These are phyloP conservation scores for Pentamera pediparva DNA, from an alignment of 53 echinoderm and acorn worm genomes.

Conservation along the genomic window DNA sequence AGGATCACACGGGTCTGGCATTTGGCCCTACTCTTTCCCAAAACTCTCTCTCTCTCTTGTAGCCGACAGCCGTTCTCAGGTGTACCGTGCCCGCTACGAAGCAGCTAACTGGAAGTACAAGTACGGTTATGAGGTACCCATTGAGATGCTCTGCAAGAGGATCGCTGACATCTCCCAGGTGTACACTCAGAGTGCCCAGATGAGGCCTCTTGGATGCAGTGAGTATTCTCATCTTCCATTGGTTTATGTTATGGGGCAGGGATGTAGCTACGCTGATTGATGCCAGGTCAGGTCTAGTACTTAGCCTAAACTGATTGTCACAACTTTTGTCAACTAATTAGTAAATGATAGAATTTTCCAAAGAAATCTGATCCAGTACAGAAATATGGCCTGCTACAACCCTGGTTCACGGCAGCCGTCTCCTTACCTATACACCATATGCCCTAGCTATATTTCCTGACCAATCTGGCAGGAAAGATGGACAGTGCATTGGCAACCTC, in stretches of 20 bases:
- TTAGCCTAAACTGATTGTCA: too few relatives aligned
- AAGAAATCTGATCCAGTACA: neutral
- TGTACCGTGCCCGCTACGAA: conserved; percentile 78
- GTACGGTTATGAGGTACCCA: conserved; percentile 95
- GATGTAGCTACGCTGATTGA: too few relatives aligned
- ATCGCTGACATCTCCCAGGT: conserved; percentile 98
- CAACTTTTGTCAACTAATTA: neutral
- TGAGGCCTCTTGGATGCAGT: conserved; percentile 97
- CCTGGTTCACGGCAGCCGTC: too few relatives aligned
- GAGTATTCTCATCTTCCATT: conserved; percentile 39
- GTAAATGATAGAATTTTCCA: neutral
- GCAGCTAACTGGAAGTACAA: conserved; percentile 99
- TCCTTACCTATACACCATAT: too few relatives aligned
- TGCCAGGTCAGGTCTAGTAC: too few relatives aligned
- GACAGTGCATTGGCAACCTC: too few relatives aligned
- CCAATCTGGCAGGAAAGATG: too few relatives aligned
- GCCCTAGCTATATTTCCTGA: too few relatives aligned
- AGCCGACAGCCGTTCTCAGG: conserved; percentile 97
- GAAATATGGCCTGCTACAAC: too few relatives aligned
- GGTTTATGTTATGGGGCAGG: neutral
- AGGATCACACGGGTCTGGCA: too few relatives aligned
- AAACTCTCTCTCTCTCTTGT: neutral
- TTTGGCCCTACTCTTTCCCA: neutral
- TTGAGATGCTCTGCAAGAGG: conserved; percentile 93
- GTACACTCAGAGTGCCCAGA: conserved; percentile 98